Base-by-base conservation (phyloP, 2,113 vertebrate genomes). In the Rhynchomys soricoides region DNA sequence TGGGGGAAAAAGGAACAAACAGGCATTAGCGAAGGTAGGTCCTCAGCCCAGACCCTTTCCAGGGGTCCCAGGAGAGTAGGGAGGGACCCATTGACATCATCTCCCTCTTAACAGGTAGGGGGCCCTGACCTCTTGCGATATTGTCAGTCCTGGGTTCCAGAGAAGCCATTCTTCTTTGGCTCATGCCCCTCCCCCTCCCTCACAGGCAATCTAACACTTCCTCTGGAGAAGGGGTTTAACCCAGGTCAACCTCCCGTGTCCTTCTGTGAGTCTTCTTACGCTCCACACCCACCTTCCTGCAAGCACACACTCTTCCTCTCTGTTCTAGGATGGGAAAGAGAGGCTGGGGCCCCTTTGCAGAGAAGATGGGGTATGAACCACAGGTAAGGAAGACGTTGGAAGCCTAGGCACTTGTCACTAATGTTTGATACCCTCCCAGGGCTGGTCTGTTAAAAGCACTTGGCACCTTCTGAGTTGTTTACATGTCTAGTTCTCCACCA, bases 11-110 rank as follows among this genome's bases (percentile, higher is more conserved):
- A 71, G 79, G 91, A 81, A 98, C n/a, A 97, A 86, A 91, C 34
- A 85, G 89, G 96, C 89, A 86, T 98, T 94, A 98, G 97, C 40
- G 0, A 96, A 97, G 96, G 95, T 75, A 94, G 77, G 77, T 86
- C 88, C 68, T 89, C 83, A 88, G 87, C 95, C 92, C 79, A 2
- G 73, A 79, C 82, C 86, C 86, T 92, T 89, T 95, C 79, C 74
- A 95, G 74, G 74, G 74, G 55, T n/a, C 37, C 43, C 11, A 4
- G 90, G 96, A 91, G 85, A 0, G 37, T 31, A 83, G 55, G 83
- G 21, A 93, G 77, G 88, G 95, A 37, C 78, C 83, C 93, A 75
- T 68, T 68, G 74, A 92, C 43, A 43, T 52, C 86, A 89, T 64
- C 82, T 45, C 57, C 59, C 55, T 94, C 78, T 83, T 74, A 86